Percentiles rank a stretch among this genome's conserved stretches.
These are phyloP conservation scores for Linepithema humile DNA, from an alignment of 1,140 invertebrate species.

Conservation along the genomic window DNA sequence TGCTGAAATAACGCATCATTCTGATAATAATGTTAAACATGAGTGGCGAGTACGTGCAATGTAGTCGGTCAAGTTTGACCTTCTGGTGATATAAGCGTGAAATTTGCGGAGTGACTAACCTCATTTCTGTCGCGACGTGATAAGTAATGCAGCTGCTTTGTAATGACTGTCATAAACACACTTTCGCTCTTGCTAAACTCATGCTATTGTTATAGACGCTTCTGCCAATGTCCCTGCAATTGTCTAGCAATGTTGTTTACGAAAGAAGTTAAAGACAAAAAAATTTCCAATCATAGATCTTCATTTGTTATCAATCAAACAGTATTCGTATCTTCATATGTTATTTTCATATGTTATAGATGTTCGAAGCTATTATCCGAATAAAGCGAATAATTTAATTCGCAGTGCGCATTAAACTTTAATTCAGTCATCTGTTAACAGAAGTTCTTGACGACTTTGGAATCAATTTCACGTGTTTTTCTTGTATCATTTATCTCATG, in stretches of 20 bases:
- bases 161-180: conserved; percentile 38
- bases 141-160: not conserved
- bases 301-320: not conserved
- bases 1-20: conserved; percentile 21
- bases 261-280: not conserved
- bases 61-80: conserved; percentile 37
- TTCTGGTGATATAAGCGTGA: conserved; percentile 30
- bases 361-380: not conserved
- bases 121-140: conserved; percentile 9
- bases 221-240: not conserved
- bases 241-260: not conserved
- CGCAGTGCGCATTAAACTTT: not conserved
- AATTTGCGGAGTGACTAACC: conserved; percentile 45
- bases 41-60: not conserved
- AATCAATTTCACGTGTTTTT: not conserved
- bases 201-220: conserved; percentile 7
- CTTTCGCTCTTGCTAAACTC: conserved; percentile 50
- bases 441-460: not conserved
- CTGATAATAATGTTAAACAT: conserved; percentile 13
- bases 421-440: not conserved
- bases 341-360: too few species aligned
- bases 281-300: not conserved
- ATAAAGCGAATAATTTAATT: not conserved
- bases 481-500: too few species aligned
- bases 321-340: not conserved